Base-by-base conservation (phyloP, 2,888 invertebrate genomes). In the Andrena trimmerana region DNA sequence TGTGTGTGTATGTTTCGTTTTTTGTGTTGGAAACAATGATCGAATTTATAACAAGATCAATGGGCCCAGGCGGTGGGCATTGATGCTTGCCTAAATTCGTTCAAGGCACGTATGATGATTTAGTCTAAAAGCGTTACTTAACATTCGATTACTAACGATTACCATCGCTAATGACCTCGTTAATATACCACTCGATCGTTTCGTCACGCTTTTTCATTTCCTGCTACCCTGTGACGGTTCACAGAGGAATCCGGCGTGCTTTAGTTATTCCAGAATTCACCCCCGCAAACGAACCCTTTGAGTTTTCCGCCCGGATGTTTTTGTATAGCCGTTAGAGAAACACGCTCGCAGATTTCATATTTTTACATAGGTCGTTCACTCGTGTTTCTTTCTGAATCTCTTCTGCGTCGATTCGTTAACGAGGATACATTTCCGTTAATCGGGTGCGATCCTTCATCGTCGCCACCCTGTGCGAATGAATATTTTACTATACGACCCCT, bases 401-500 rank as follows among this genome's bases (percentile, higher is more conserved):
- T 42, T 54, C 2, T 33, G 13, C 70, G 54, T 48, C 62, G 52
- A 54, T 69, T 72, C 52, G 50, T 42, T 42, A 16, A 78, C 50
- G 33, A 54, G 71, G 59, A 63, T 73, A 74, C 1, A 20, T 42
- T 59, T 81, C 52, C 59, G 68, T 66, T 52, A n/a, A 83, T 29
- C 27, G 24, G 68, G 57, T 68, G 59, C 24, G 48, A 67, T 42
- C 13, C 76, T 67, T 79, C 74, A 70, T 78, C 48, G 66, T 78
- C 65, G 83, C 83, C 78, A 73, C 62, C 27, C 70, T 80, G 81
- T 82, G 73, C 85, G 78, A 88, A 86, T 54, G 78, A 82, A 84
- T 88, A 89, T 89, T 89, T 90, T 87, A 86, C 52, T 86, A 83
- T 84, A 83, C 79, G 82, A 90, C 81, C 84, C 82, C 27, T 42